phyloP scores from a whole-genome alignment of 2,888 invertebrate species.

The Amblyteles armatorius region DNA sequence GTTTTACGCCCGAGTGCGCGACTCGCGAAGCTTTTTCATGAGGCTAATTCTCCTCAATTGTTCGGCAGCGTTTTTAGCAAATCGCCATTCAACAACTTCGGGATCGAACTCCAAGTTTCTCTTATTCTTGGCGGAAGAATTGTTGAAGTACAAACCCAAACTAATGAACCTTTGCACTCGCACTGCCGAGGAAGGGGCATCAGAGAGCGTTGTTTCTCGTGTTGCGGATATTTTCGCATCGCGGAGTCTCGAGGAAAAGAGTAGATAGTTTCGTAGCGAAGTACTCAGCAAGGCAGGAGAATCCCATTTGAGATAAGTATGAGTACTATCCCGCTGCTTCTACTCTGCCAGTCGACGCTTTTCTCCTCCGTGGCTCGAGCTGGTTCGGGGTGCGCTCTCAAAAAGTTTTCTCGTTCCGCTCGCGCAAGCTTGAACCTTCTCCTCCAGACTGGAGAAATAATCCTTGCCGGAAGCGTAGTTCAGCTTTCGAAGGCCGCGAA shows the following conservation, averaged over 20 bases:
- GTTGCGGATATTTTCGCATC: conserved; percentile 37
- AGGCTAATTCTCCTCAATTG: background rate
- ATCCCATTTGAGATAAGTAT: conserved; percentile 71
- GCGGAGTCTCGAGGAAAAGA: conserved; percentile 23
- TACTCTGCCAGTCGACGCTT: conserved; percentile 16
- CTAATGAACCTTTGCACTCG: background rate
- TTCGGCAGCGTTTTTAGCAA: background rate
- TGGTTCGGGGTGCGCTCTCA: conserved; percentile 43
- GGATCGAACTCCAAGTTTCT: conserved; percentile 17
- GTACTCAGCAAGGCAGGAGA: conserved; percentile 57
- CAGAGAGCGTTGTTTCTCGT: conserved; percentile 44
- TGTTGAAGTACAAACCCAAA: conserved; percentile 36
- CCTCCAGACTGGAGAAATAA: conserved; percentile 65
- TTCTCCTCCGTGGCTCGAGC: conserved; percentile 36
- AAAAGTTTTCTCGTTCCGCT: conserved; percentile 68
- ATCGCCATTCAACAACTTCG: background rate
- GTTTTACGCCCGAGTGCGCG: too few relatives aligned
- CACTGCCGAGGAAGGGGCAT: background rate
- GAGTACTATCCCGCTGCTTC: conserved; percentile 39
- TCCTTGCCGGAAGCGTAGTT: conserved; percentile 56
- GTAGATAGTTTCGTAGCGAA: conserved; percentile 46
- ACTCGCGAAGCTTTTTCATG: too few relatives aligned
- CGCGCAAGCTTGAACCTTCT: conserved; percentile 27
- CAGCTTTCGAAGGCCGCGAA: conserved; percentile 18
- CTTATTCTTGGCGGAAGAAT: conserved; percentile 23